Base-by-base conservation (phyloP, 2,888 invertebrate genomes). In the Macrophya annulata region DNA sequence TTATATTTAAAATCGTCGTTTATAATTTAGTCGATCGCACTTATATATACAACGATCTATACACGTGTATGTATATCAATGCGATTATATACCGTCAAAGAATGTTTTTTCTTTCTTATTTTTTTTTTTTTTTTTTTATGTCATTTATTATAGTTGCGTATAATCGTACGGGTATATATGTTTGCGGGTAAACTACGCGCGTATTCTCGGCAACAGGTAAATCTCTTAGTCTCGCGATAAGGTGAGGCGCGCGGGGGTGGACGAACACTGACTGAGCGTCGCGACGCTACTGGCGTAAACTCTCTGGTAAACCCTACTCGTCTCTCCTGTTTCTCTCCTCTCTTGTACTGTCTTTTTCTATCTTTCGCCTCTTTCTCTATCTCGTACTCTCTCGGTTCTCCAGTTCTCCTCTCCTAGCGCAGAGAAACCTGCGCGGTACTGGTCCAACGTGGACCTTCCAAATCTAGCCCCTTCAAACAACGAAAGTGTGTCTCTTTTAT, bases 211-310 rank as follows among this genome's bases (percentile, higher is more conserved):
- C 83, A 83, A 71, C 83, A 83, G 83, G 83, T 65, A 83, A 71
- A 83, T 40, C 43, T 68, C 45, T 68, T 12, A 43, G 37, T 37
- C 65, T n/a, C 65, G 0, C 17, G 48, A 48, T 45, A 62, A 71
- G 37, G 48, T 12, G 31, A 43, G 68, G 40, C n/a, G 51, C 45
- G 68, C 17, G 83, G 31, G 45, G 31, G 62, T 45, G 40, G 25
- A 43, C 81, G 81, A 81, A 31, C 62, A 81, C 81, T 81, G 62
- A 71, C 48, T 68, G 71, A 83, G 83, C 85, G 87, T 85, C 85
- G 86, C 86, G 86, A 86, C 84, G 81, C 84, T 86, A 87, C 87
- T 87, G 86, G 83, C 86, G 84, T 84, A 86, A 86, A 82, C 68
- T 87, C 83, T 45, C 83, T 37, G 76, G 45, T 48, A 71, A 51